A percentile compares a stretch with the other conserved stretches of the same genome.
phyloP scores from a whole-genome alignment of 2,888 invertebrate species.

The Sarcophaga caerulescens region DNA sequence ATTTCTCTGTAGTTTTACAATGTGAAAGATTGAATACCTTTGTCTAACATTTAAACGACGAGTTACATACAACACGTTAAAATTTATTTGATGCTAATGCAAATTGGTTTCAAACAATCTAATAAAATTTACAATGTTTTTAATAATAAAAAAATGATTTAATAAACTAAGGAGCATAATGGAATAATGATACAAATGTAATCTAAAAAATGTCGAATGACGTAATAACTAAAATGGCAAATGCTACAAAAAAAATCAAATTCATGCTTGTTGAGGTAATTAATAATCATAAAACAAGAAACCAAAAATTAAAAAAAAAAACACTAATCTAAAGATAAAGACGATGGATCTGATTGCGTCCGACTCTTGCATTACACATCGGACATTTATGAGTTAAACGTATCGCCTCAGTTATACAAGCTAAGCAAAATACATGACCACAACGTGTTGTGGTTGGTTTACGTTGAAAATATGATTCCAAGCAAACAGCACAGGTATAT shows the following conservation, averaged over 20 bases:
- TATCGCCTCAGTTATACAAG: slow-evolving; percentile 70
- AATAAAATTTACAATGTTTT: no score
- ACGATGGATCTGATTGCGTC: slow-evolving; percentile 68
- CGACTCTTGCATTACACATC: slow-evolving; percentile 73
- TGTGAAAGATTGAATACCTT: no score
- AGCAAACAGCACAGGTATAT: slow-evolving; percentile 75
- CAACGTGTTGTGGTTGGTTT: slow-evolving; percentile 74
- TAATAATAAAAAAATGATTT: no score
- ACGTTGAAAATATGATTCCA: slow-evolving; percentile 70
- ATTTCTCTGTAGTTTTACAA: no score
- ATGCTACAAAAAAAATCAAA: neutral
- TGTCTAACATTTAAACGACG: no score
- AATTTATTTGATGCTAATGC: no score
- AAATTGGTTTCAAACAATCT: no score
- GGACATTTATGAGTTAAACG: slow-evolving; percentile 73
- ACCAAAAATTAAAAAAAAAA: neutral
- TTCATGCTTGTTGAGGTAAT: neutral
- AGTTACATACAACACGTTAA: no score
- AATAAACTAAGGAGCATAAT: no score
- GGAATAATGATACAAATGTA: no score
- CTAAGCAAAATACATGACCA: slow-evolving; percentile 75
- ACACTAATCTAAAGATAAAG: slow-evolving; percentile 70
- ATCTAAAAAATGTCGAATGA: no score
- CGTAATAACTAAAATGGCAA: no score
- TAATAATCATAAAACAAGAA: neutral